Evolutionary conservation across 2,888 invertebrate species (phyloP).

Genomic region (Sepioteuthis lessoniana): DNA sequence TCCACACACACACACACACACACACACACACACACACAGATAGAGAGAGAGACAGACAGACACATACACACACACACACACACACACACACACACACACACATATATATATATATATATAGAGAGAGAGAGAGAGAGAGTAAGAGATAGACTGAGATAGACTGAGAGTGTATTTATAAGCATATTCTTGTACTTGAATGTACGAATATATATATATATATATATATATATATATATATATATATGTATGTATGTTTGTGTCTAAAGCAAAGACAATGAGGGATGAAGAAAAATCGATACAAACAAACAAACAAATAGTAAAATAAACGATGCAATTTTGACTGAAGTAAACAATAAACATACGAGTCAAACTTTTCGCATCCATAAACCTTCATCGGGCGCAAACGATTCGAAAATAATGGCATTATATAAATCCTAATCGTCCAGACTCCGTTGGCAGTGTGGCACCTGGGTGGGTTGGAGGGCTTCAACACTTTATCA

Average conservation of each 20-base stretch:
- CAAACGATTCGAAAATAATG: conserved; percentile 33
- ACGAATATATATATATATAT: not conserved
- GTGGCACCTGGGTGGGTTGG: not conserved
- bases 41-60: no score
- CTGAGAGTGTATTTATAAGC: no score
- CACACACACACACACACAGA: no score
- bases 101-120: no score
- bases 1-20: no score
- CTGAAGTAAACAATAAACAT: not conserved
- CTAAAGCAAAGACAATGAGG: not conserved
- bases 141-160: no score
- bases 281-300: not conserved
- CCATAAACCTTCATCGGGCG: conserved; percentile 2
- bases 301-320: not conserved
- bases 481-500: not conserved
- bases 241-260: not conserved
- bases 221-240: not conserved
- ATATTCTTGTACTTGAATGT: no score
- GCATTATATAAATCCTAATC: conserved; percentile 23
- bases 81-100: no score
- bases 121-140: no score
- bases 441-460: conserved; percentile 33
- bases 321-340: not conserved
- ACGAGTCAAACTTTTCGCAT: conserved; percentile 33
- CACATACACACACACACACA: no score